Percentiles rank a stretch among this genome's conserved stretches.
These are phyloP conservation scores for Idaea aversata DNA, from an alignment of 2,888 invertebrate genomes.

Conservation along the genomic window DNA sequence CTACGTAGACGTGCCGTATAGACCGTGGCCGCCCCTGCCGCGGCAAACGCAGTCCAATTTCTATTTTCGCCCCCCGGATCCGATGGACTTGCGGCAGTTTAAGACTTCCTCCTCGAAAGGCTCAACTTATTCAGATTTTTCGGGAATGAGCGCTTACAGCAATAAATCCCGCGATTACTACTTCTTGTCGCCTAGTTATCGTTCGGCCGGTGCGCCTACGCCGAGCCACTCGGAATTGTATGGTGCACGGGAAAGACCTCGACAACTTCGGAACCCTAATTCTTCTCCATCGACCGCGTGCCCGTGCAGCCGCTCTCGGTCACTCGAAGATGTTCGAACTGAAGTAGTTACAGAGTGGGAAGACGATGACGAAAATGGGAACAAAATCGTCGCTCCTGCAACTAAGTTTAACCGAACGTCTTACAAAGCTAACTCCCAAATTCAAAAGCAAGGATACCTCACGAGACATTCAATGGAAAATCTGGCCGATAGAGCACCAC, in stretches of 20 bases:
- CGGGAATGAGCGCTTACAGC: slow-evolving; percentile 74
- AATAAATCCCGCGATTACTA: slow-evolving; percentile 78
- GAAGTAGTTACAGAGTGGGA: slow-evolving; percentile 84
- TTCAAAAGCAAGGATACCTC: slow-evolving; percentile 72
- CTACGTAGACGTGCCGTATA: slow-evolving; percentile 73
- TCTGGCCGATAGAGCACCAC: slow-evolving; percentile 78
- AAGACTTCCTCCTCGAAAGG: slow-evolving; percentile 70
- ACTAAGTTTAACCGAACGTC: slow-evolving; percentile 71
- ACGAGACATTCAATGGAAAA: slow-evolving; percentile 87
- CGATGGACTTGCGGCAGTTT: slow-evolving; percentile 72
- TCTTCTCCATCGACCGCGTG: slow-evolving; percentile 70
- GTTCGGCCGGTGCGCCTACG: slow-evolving; percentile 82
- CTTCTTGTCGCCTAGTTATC: slow-evolving; percentile 85
- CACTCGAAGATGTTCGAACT: slow-evolving; percentile 86
- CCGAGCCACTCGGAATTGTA: slow-evolving; percentile 63
- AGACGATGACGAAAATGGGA: slow-evolving; percentile 83
- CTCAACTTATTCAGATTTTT: slow-evolving; percentile 75
- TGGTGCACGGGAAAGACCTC: slow-evolving; percentile 57
- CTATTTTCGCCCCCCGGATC: slow-evolving; percentile 73
- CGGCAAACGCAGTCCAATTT: slow-evolving; percentile 74
- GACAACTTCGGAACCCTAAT: slow-evolving; percentile 68
- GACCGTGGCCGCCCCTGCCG: slow-evolving; percentile 85
- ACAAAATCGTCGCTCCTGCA: slow-evolving; percentile 75
- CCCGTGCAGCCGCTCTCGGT: slow-evolving; percentile 84
- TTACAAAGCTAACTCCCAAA: slow-evolving; percentile 57